phyloP scores from a whole-genome alignment of 2,113 vertebrate species.

The Scytalopus superciliaris region DNA sequence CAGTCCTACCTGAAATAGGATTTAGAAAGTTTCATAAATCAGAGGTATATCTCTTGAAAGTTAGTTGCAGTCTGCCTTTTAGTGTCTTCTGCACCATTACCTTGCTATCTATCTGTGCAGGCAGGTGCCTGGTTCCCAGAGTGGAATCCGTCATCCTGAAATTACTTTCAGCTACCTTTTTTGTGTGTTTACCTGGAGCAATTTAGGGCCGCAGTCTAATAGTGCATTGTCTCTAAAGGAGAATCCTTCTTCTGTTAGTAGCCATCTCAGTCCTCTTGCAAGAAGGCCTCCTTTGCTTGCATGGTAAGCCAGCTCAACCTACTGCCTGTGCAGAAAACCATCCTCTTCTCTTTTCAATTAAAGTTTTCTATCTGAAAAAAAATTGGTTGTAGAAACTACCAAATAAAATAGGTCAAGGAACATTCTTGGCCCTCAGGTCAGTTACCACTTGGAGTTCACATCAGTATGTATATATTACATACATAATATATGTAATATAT shows the following conservation, averaged over 20 bases:
- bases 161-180: not conserved
- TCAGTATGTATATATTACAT: not conserved
- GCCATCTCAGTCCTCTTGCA: not conserved
- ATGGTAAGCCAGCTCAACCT: not conserved
- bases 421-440: not conserved
- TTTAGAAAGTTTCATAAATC: not conserved
- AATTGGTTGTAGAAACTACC: not conserved
- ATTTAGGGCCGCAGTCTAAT: not conserved
- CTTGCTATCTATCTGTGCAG: not conserved
- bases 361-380: not conserved
- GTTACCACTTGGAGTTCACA: not conserved
- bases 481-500: too few relatives aligned
- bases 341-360: not conserved
- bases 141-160: not conserved
- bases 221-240: not conserved
- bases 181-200: not conserved
- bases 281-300: not conserved
- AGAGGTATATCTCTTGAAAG: not conserved
- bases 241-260: not conserved
- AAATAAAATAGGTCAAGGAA: not conserved
- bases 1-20: not conserved
- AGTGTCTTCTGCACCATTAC: not conserved
- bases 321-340: not conserved
- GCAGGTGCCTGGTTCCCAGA: not conserved
- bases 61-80: not conserved